These are phyloP conservation scores for Hecatera dysodea DNA, from an alignment of 2,888 invertebrate species.

Conservation along the genomic window DNA sequence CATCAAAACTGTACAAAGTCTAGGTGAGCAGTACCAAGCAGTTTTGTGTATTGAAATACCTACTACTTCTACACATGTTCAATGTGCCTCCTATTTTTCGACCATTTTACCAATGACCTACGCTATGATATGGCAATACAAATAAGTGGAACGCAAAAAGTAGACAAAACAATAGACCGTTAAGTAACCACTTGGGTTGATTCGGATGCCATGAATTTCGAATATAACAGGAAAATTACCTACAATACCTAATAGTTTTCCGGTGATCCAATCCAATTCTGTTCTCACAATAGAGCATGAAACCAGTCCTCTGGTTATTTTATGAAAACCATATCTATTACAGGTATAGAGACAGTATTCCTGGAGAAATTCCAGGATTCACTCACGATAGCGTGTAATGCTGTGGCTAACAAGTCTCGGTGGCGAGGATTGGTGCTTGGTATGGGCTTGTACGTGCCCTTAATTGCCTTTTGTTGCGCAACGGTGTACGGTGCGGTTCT, in stretches of 20 bases:
- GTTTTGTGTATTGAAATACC: not conserved
- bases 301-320: not conserved
- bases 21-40: conserved; percentile 82
- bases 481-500: conserved; percentile 93
- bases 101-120: no score
- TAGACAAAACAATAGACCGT: no score
- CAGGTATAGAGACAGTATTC: conserved; percentile 90
- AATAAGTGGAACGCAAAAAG: no score
- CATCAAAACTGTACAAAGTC: conserved; percentile 92
- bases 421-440: conserved; percentile 93
- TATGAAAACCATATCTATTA: not conserved
- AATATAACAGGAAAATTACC: no score
- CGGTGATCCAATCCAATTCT: not conserved
- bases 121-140: no score
- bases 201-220: not conserved
- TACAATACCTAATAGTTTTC: not conserved
- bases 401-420: conserved; percentile 90
- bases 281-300: not conserved
- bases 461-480: conserved; percentile 93
- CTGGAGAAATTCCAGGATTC: conserved; percentile 89
- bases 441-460: conserved; percentile 93
- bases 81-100: no score
- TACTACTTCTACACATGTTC: not conserved
- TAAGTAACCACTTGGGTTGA: no score
- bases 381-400: conserved; percentile 86